Evolutionary conservation across 2,797 vertebrate genomes (phyloP).

Genomic region (Enteromius afrohamiltoni): DNA sequence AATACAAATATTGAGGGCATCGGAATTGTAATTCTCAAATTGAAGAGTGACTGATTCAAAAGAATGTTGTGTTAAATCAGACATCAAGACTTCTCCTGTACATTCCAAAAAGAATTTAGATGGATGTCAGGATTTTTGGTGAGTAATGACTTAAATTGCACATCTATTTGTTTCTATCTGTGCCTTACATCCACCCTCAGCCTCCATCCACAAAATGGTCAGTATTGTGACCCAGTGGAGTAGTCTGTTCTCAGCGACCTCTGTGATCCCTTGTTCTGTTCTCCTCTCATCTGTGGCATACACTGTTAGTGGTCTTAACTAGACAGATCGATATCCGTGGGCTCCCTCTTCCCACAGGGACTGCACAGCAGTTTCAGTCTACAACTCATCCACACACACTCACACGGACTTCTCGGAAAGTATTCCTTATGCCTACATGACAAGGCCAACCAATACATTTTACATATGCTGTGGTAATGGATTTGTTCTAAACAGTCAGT

Average conservation of each 20-base stretch:
- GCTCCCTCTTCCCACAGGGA: slow-evolving; percentile 20
- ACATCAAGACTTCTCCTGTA: not conserved
- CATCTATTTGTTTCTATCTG: not conserved
- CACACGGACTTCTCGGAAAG: slow-evolving; percentile 1
- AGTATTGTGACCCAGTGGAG: slow-evolving; percentile 7
- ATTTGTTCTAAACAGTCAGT: slow-evolving; percentile 37
- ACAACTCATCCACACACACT: not conserved
- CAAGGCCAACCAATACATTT: slow-evolving; percentile 2
- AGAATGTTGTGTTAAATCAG: not conserved
- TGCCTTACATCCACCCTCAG: not conserved
- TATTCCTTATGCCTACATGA: not conserved
- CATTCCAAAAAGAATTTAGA: not conserved
- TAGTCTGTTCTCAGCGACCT: slow-evolving; percentile 10
- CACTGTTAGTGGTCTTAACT: slow-evolving; percentile 52
- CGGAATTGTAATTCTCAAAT: not conserved
- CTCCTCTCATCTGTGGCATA: slow-evolving; percentile 36
- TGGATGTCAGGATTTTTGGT: not conserved
- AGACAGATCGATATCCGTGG: slow-evolving; percentile 45
- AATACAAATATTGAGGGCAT: not conserved
- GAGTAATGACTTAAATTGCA: not conserved
- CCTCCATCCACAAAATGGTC: not conserved
- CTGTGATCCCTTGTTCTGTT: slow-evolving; percentile 35
- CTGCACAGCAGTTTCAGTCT: slow-evolving; percentile 13
- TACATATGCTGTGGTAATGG: slow-evolving; percentile 8
- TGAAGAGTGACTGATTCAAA: not conserved